Conservation (phyloP, 2,888 invertebrate species). For the Chloromyia formosa region DNA sequence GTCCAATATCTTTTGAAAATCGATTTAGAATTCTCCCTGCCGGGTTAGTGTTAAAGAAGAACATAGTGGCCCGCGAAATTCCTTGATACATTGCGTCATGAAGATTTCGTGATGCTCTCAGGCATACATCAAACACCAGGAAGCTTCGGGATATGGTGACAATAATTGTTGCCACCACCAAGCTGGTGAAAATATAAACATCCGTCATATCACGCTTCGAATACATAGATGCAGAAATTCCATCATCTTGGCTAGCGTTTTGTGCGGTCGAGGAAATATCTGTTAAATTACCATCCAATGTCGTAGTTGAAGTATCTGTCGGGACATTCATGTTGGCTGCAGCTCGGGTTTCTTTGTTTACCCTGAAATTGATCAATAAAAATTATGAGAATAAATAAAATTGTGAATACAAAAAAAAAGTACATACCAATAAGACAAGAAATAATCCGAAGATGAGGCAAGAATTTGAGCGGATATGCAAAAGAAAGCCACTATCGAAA, state of each 20-base stretch:
- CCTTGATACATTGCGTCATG: constrained; percentile 88
- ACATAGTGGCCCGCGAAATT: constrained; percentile 81
- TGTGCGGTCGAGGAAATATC: neutral
- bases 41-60: constrained; percentile 89
- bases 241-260: neutral
- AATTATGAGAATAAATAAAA: neutral
- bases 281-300: neutral
- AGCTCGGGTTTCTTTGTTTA: constrained; percentile 66
- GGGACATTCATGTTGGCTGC: neutral
- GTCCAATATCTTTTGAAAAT: constrained; percentile 87
- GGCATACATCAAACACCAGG: constrained; percentile 69
- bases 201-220: constrained; percentile 54
- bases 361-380: constrained; percentile 63
- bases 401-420: neutral
- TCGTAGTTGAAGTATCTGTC: neutral
- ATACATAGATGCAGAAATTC: constrained; percentile 47
- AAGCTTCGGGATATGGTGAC: constrained; percentile 62
- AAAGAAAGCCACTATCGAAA: constrained; percentile 69
- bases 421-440: constrained; percentile 75
- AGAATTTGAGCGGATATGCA: constrained; percentile 74
- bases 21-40: constrained; percentile 85
- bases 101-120: constrained; percentile 78
- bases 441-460: constrained; percentile 81
- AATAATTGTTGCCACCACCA: constrained; percentile 64
- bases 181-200: constrained; percentile 66